These are phyloP conservation scores for Synergus japonicus DNA, from an alignment of 2,888 invertebrate genomes.

Conservation along the genomic window DNA sequence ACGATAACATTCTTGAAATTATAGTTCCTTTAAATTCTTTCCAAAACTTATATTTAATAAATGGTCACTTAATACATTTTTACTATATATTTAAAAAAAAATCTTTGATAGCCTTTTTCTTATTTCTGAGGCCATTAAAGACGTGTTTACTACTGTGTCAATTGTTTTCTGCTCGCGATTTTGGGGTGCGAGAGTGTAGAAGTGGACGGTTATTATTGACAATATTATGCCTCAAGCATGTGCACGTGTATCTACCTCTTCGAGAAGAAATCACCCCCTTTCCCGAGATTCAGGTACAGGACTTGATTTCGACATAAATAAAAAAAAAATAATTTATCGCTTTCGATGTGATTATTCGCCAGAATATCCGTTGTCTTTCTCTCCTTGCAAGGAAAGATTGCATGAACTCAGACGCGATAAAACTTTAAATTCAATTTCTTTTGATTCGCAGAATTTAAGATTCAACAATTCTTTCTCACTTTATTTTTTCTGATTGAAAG, in stretches of 20 bases:
- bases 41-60: too few species aligned
- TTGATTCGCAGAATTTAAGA: neutral
- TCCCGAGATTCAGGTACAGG: constrained; percentile 55
- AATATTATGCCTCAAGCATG: constrained; percentile 36
- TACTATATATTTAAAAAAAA: neutral
- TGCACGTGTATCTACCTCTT: constrained; percentile 32
- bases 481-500: neutral
- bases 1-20: neutral
- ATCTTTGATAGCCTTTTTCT: neutral
- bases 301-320: neutral
- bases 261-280: constrained; percentile 56
- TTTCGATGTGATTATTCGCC: neutral
- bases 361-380: neutral
- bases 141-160: neutral
- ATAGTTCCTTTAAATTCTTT: neutral
- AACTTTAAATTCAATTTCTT: constrained; percentile 6
- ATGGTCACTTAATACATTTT: too few species aligned
- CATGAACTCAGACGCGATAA: constrained; percentile 12
- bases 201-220: constrained; percentile 3
- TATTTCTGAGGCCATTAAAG: neutral
- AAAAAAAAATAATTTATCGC: neutral
- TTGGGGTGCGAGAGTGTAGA: neutral
- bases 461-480: neutral
- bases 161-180: neutral
- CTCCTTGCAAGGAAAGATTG: neutral